A percentile compares a stretch with the other conserved stretches of the same genome.
These are phyloP conservation scores for Lepidochitona cinerea DNA, from an alignment of 2,888 invertebrate species.

Conservation along the genomic window DNA sequence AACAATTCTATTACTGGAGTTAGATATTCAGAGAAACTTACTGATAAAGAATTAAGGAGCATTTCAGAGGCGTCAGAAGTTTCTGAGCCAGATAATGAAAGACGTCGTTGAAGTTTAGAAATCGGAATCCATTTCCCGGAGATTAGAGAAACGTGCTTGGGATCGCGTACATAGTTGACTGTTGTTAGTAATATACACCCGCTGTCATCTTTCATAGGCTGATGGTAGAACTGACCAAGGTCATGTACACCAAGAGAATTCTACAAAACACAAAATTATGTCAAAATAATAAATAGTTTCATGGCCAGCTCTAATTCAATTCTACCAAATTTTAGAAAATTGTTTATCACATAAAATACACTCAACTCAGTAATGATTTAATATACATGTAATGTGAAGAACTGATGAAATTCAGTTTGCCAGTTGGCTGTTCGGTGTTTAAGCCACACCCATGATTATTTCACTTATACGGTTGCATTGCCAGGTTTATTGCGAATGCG, in stretches of 20 bases:
- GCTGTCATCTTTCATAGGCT: conserved; percentile 87
- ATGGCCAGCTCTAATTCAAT: no score
- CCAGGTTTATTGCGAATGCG: no score
- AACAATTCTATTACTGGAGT: no score
- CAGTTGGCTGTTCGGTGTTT: no score
- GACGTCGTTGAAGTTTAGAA: conserved; percentile 83
- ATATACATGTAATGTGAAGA: no score
- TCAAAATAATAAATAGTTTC: not conserved
- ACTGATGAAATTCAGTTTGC: no score
- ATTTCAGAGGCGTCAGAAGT: conserved; percentile 50
- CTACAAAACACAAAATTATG: conserved; percentile 72
- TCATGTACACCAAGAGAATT: conserved; percentile 92
- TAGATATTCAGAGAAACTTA: no score
- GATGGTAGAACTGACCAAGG: conserved; percentile 94
- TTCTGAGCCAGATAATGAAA: conserved; percentile 74
- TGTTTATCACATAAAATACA: no score
- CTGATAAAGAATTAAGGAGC: conserved; percentile 82
- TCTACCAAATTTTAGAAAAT: no score
- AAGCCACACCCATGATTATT: no score
- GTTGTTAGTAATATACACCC: conserved; percentile 93
- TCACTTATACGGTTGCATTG: no score
- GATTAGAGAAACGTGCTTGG: conserved; percentile 82
- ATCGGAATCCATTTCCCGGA: conserved; percentile 94
- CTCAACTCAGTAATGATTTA: no score
- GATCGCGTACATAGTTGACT: conserved; percentile 81